A percentile compares a stretch with the other conserved stretches of the same genome.
These are phyloP conservation scores for Psettodes erumei DNA, from an alignment of 2,113 vertebrate genomes.

Conservation along the genomic window DNA sequence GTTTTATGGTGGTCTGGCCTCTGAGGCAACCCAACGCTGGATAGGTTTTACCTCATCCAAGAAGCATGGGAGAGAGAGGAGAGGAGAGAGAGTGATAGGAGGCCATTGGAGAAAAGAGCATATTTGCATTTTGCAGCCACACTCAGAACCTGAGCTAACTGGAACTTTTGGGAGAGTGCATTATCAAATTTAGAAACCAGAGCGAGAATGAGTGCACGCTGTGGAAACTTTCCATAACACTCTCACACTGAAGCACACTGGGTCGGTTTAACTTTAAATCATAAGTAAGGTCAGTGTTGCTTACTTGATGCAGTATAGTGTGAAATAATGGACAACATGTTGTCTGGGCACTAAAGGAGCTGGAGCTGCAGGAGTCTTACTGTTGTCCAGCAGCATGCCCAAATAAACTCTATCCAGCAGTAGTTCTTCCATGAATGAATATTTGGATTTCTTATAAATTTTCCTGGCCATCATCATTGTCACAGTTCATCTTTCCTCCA, in stretches of 20 bases:
- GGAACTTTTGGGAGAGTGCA: constrained; percentile 11
- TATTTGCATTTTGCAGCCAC: constrained; percentile 63
- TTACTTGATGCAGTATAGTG: background rate
- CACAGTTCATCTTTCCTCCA: background rate
- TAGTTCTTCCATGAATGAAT: background rate
- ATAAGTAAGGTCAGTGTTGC: background rate
- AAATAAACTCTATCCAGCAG: background rate
- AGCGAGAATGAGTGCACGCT: background rate
- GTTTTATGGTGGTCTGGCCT: constrained; percentile 65
- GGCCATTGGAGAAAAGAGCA: constrained; percentile 1
- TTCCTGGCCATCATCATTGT: background rate
- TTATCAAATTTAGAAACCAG: constrained; percentile 28
- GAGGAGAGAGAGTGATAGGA: background rate
- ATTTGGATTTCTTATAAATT: background rate
- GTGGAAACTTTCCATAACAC: constrained; percentile 9
- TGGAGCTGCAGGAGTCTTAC: background rate
- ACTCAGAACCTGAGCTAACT: constrained; percentile 22
- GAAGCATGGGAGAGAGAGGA: constrained; percentile 11
- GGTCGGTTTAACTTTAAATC: too few species aligned
- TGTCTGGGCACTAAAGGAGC: background rate
- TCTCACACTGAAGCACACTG: constrained; percentile 10
- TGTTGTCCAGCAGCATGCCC: background rate
- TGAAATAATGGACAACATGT: background rate
- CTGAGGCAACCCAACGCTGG: constrained; percentile 42
- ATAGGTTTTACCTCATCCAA: constrained; percentile 47